phyloP scores from a whole-genome alignment of 2,888 invertebrate species.

The Eupeodes luniger region DNA sequence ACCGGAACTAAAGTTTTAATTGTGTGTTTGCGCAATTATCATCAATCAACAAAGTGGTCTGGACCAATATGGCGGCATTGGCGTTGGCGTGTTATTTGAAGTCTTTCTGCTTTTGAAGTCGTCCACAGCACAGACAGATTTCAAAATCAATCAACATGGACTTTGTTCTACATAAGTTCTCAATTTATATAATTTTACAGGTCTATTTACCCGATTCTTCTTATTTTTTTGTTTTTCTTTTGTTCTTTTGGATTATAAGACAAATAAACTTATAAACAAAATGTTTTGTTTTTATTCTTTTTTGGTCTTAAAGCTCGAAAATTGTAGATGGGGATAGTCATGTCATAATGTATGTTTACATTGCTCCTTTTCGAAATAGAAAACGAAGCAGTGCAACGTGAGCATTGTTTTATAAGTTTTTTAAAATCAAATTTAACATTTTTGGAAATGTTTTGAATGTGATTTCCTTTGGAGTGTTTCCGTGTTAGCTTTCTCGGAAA shows the following conservation, averaged over 20 bases:
- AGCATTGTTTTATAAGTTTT: too few relatives aligned
- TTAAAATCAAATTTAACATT: too few relatives aligned
- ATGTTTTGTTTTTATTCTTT: not conserved
- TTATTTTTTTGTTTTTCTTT: not conserved
- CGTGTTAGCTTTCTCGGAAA: too few relatives aligned
- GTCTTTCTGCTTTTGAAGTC: not conserved
- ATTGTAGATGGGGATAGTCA: too few relatives aligned
- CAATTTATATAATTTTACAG: conserved; percentile 18
- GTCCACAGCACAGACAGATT: not conserved
- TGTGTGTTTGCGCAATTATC: not conserved
- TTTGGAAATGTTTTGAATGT: too few relatives aligned
- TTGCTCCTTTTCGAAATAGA: too few relatives aligned
- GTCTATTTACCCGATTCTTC: conserved; percentile 15
- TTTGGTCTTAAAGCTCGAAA: too few relatives aligned
- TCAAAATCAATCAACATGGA: not conserved
- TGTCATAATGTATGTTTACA: too few relatives aligned
- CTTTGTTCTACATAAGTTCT: conserved; percentile 14
- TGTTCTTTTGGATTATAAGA: conserved; percentile 16
- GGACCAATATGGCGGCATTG: not conserved
- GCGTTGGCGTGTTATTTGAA: not conserved
- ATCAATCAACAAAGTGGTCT: not conserved
- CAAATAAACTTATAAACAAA: conserved; percentile 14
- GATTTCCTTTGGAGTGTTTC: too few relatives aligned
- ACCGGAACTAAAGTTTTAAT: conserved; percentile 83
- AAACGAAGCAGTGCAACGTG: too few relatives aligned